These are phyloP conservation scores for Galeruca laticollis DNA, from an alignment of 2,888 invertebrate genomes.

Conservation along the genomic window DNA sequence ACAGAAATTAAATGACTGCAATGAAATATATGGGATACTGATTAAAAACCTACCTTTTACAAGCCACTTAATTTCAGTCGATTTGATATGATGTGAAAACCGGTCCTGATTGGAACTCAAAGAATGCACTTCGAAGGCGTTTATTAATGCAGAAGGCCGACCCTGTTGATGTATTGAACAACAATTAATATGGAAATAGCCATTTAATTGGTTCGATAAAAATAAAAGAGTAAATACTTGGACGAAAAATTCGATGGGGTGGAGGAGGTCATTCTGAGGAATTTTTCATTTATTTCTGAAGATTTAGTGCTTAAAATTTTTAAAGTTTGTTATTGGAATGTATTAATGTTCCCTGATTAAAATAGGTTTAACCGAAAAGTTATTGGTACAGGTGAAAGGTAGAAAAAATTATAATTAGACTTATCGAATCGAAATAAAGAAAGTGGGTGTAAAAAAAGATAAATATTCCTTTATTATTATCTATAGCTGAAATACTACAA, in stretches of 20 bases:
- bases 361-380: not conserved
- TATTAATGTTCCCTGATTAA: not conserved
- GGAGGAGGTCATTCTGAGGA: not conserved
- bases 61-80: not conserved
- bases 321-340: not conserved
- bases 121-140: conserved; percentile 42
- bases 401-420: no score
- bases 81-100: not conserved
- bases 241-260: conserved; percentile 16
- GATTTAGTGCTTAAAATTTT: conserved; percentile 10
- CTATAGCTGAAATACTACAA: no score
- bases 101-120: conserved; percentile 35
- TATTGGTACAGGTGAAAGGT: not conserved
- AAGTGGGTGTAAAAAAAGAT: no score
- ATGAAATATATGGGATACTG: no score
- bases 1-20: no score
- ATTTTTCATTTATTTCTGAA: conserved; percentile 13
- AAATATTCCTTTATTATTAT: no score
- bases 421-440: no score
- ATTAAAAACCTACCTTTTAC: no score
- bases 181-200: conserved; percentile 44
- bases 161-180: conserved; percentile 43
- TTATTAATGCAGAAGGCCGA: conserved; percentile 38
- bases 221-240: conserved; percentile 37
- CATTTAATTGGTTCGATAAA: conserved; percentile 42